Percentiles rank a stretch among this genome's conserved stretches.
phyloP scores from a whole-genome alignment of 2,113 vertebrate species.

The Myanophis thanlyinensis region DNA sequence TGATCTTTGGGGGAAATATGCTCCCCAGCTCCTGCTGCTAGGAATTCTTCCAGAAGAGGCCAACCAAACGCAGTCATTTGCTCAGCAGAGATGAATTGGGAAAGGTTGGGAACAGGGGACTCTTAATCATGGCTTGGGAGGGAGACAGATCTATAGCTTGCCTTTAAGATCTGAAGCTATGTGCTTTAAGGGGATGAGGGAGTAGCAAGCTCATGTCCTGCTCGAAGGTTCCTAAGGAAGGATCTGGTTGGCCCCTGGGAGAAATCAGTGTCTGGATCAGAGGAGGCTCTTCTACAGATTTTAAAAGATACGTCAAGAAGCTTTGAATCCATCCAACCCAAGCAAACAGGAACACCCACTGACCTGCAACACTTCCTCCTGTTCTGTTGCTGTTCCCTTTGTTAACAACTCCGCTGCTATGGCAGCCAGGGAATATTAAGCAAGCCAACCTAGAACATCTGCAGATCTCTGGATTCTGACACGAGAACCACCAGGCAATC shows the following conservation, averaged over 20 bases:
- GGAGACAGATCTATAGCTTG: not conserved
- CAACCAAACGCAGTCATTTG: not conserved
- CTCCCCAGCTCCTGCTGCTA: not conserved
- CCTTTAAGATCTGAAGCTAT: not conserved
- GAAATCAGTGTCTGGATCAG: not conserved
- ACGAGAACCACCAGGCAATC: not conserved
- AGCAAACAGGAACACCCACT: not conserved
- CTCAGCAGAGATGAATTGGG: not conserved
- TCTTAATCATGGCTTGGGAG: not conserved
- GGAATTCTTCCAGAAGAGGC: not conserved
- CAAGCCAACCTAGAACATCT: not conserved
- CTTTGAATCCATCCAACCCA: not conserved
- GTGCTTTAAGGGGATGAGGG: not conserved
- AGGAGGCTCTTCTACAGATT: not conserved
- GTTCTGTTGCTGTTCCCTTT: not conserved
- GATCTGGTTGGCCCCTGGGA: too few species aligned
- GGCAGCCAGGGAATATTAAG: not conserved
- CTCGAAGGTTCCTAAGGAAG: not conserved
- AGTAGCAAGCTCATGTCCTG: not conserved
- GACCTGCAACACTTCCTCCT: not conserved
- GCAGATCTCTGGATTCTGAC: not conserved
- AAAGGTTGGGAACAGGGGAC: not conserved
- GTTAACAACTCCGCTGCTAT: not conserved
- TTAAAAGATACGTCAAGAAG: not conserved
- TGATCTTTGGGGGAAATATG: not conserved